A percentile compares a stretch with the other conserved stretches of the same genome.
Conservation (phyloP, 2,888 invertebrate genomes). For the Toxonevra muliebris region DNA sequence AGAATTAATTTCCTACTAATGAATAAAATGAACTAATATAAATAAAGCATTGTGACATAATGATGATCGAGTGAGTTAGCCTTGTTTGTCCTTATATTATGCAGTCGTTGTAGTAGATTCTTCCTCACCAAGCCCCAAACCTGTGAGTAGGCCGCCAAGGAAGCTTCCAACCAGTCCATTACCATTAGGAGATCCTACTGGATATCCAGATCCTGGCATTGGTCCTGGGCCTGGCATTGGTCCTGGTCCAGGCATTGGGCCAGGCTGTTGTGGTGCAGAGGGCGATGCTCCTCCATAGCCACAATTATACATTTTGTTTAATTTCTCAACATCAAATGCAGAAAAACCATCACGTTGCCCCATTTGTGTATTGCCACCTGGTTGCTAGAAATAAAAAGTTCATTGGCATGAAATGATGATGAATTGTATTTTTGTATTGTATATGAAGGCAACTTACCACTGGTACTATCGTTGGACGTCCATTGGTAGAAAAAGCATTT, state of each 20-base stretch:
- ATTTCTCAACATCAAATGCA: slow-evolving; percentile 75
- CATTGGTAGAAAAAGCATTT: slow-evolving; percentile 79
- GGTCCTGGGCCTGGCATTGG: slow-evolving; percentile 23
- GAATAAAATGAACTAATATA: too few relatives aligned
- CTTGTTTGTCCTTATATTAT: background rate
- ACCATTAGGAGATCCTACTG: slow-evolving; percentile 33
- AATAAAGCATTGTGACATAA: too few relatives aligned
- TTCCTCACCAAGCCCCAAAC: slow-evolving; percentile 51
- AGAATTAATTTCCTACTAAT: too few relatives aligned
- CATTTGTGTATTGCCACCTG: slow-evolving; percentile 65
- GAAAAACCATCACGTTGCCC: slow-evolving; percentile 83
- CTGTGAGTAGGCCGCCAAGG: slow-evolving; percentile 57
- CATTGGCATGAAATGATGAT: background rate
- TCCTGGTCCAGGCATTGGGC: slow-evolving; percentile 23
- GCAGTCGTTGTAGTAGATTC: background rate
- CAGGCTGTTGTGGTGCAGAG: background rate
- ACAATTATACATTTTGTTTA: slow-evolving; percentile 81
- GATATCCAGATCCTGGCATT: slow-evolving; percentile 17
- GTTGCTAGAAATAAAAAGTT: slow-evolving; percentile 42
- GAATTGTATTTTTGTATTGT: background rate
- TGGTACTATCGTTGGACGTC: slow-evolving; percentile 75
- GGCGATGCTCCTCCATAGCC: slow-evolving; percentile 23
- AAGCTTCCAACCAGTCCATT: slow-evolving; percentile 56
- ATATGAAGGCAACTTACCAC: slow-evolving; percentile 66
- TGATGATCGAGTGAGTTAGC: too few relatives aligned